phyloP scores from a whole-genome alignment of 2,113 vertebrate genomes.

The Syngnathus floridae region DNA sequence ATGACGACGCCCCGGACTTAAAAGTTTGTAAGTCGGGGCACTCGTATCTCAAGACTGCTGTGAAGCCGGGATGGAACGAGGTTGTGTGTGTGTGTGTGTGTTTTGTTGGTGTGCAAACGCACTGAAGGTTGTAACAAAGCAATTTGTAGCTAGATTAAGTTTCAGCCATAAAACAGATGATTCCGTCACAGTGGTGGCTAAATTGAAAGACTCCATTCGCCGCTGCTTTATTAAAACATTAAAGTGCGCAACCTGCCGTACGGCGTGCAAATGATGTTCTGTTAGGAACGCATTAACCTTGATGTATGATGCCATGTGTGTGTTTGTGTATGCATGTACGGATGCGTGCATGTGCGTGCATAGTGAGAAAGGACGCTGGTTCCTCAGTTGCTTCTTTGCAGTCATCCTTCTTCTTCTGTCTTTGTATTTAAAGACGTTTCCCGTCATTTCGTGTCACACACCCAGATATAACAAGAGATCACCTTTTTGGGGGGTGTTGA shows the following conservation, averaged over 20 bases:
- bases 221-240: constrained; percentile 55
- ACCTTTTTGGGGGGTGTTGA: background rate
- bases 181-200: constrained; percentile 42
- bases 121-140: constrained; percentile 42
- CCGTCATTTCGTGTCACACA: background rate
- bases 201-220: constrained; percentile 50
- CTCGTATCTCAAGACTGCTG: background rate
- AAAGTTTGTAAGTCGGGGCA: background rate
- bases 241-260: constrained; percentile 47
- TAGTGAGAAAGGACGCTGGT: background rate
- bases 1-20: background rate
- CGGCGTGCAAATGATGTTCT: constrained; percentile 48
- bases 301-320: constrained; percentile 23
- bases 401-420: background rate
- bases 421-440: background rate
- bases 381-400: background rate
- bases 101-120: constrained; percentile 19
- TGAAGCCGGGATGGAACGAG: background rate
- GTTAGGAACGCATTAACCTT: constrained; percentile 55
- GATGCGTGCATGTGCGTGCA: background rate
- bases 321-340: constrained; percentile 8
- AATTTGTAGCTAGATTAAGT: constrained; percentile 63
- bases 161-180: constrained; percentile 55
- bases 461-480: background rate
- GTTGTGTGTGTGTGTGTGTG: background rate